These are phyloP conservation scores for Mythimna vitellina DNA, from an alignment of 2,888 invertebrate genomes.

Conservation along the genomic window DNA sequence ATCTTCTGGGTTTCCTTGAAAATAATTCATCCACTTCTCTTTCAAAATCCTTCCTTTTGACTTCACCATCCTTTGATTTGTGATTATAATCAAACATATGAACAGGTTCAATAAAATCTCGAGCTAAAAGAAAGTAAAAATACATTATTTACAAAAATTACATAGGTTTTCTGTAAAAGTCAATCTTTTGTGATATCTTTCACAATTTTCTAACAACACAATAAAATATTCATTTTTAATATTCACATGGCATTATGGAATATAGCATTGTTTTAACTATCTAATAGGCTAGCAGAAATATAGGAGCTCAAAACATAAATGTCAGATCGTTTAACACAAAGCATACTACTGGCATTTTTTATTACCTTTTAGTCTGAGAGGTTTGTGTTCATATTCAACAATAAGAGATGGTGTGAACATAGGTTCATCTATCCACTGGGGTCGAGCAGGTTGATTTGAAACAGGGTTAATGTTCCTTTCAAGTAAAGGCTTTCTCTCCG, in stretches of 20 bases:
- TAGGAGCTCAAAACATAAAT: conserved; percentile 1
- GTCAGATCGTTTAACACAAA: conserved; percentile 14
- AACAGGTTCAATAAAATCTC: conserved; percentile 91
- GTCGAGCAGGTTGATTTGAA: conserved; percentile 52
- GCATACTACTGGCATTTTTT: conserved; percentile 25
- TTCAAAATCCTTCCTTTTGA: conserved; percentile 80
- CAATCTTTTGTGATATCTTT: background rate
- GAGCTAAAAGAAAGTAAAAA: conserved; percentile 75
- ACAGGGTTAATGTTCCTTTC: conserved; percentile 53
- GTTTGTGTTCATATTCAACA: conserved; percentile 93
- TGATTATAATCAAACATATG: conserved; percentile 94
- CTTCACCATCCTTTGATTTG: conserved; percentile 86
- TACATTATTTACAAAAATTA: conserved; percentile 18
- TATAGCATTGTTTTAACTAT: background rate
- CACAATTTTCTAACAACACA: background rate
- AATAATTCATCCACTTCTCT: conserved; percentile 83
- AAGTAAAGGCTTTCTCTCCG: conserved; percentile 57
- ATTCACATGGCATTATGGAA: background rate
- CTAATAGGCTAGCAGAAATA: conserved; percentile 1
- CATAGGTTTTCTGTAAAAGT: background rate
- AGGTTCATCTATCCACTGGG: conserved; percentile 85
- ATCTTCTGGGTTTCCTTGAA: conserved; percentile 73
- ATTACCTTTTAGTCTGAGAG: conserved; percentile 90
- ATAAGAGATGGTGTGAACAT: conserved; percentile 90
- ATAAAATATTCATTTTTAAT: background rate